Base-by-base conservation (phyloP, 2,797 vertebrate species). In the Meda fulgida region DNA sequence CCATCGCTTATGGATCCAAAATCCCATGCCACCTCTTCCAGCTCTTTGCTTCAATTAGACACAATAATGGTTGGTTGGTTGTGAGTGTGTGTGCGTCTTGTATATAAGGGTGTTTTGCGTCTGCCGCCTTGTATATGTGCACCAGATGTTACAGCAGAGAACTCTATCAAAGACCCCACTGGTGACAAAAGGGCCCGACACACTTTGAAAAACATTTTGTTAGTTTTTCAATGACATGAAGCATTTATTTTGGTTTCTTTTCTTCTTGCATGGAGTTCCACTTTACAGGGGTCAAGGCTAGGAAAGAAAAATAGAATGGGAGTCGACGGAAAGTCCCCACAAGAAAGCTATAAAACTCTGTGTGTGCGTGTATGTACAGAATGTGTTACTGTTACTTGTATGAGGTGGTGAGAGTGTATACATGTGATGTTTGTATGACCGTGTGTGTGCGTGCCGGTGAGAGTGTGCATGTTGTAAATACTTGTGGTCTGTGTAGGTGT, bases 241-340 rank as follows among this genome's bases (percentile, higher is more conserved):
- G 80, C 87, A 90, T 93, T 91, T 93, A 87, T 92, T 93, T 86
- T 87, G 89, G 84, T 90, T 90, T 85, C 81, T 84, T 89, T 89
- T 90, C 89, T 93, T 91, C 91, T 92, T 91, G 90, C 91, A 87
- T 87, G 88, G 87, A 92, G 92, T 94, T 93, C 89, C 89, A 90
- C 88, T 88, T 91, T 93, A 92, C 89, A 91, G 88, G 90, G 92
- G 92, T 94, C 91, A 93, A 91, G 88, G 88, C 91, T 91, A 89
- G 92, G 93, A 94, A 95, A 94, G 92, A 94, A 93, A 95, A 94
- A 95, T 93, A 94, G 86, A 92, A 93, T 89, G 88, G 88, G 90
- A 93, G 92, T 92, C 81, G 89, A 90, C 88, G 94, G 94, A 95
- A 95, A 95, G 93, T 95, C 94, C 93, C 94, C 88, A 90, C 91